These are phyloP conservation scores for Callinectes sapidus DNA, from an alignment of 2,888 invertebrate species.

Conservation along the genomic window DNA sequence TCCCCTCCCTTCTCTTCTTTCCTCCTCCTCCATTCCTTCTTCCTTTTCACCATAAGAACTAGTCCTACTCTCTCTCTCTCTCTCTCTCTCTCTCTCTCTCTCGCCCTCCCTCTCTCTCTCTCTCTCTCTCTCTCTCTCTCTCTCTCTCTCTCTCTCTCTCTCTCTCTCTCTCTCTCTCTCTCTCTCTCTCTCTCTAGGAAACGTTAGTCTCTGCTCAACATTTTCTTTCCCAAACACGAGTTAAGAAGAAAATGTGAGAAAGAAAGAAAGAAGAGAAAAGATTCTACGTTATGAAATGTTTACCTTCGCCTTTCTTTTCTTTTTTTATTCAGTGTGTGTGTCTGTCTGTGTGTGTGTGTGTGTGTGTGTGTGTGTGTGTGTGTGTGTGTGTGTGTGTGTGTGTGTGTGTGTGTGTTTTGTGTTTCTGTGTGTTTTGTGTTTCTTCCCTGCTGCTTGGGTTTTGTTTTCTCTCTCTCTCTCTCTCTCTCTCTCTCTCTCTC, in stretches of 20 bases:
- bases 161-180: background rate
- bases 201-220: conserved; percentile 7
- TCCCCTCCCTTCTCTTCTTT: background rate
- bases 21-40: background rate
- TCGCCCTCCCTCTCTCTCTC: background rate
- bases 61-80: background rate
- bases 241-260: background rate
- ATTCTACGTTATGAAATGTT: background rate
- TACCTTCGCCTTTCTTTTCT: background rate
- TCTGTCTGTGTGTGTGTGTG: background rate
- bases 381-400: too few species aligned
- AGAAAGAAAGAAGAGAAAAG: background rate
- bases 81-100: conserved; percentile 28
- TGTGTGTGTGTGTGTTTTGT: too few species aligned
- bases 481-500: background rate
- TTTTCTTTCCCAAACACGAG: conserved; percentile 2
- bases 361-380: too few species aligned
- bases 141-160: background rate
- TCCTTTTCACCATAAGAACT: background rate
- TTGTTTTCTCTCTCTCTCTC: background rate
- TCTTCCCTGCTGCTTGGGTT: too few species aligned
- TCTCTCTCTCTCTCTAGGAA: background rate
- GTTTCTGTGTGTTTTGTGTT: too few species aligned
- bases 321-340: background rate
- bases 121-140: conserved; percentile 24